Evolutionary conservation across 2,888 invertebrate species (phyloP).

Genomic region (Apantesis nais): DNA sequence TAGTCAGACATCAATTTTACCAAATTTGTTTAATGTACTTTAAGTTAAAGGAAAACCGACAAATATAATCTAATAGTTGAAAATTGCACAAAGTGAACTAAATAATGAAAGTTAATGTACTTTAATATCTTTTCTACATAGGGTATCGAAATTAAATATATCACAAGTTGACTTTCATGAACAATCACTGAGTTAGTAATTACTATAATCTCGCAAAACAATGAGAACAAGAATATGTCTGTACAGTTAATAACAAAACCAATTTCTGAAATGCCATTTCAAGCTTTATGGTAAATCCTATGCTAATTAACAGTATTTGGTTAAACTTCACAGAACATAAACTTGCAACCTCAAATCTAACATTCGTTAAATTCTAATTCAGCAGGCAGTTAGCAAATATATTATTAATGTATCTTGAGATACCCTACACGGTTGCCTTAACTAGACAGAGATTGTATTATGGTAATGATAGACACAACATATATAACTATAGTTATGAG

Average conservation of each 20-base stretch:
- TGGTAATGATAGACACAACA: neutral
- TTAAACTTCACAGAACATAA: constrained; percentile 10
- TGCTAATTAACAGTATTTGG: constrained; percentile 18
- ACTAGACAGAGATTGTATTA: neutral
- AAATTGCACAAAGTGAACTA: neutral
- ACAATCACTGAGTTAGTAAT: too few relatives aligned
- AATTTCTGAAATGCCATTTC: constrained; percentile 29
- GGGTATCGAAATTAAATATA: neutral
- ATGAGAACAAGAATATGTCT: constrained; percentile 26
- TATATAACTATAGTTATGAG: too few relatives aligned
- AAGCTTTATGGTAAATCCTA: constrained; percentile 16
- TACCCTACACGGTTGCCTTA: neutral
- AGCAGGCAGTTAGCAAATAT: neutral
- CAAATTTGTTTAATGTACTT: neutral
- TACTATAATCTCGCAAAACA: constrained; percentile 11
- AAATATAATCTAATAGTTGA: neutral
- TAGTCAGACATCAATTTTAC: neutral
- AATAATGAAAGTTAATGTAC: too few relatives aligned
- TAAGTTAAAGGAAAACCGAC: neutral
- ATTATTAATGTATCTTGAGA: neutral
- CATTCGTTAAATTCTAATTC: neutral
- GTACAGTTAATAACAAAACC: constrained; percentile 25
- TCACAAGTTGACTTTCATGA: neutral
- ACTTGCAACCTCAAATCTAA: neutral
- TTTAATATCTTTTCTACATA: too few relatives aligned